Evolutionary conservation across 1,140 invertebrate species (phyloP).

Genomic region (Drosophila saltans): DNA sequence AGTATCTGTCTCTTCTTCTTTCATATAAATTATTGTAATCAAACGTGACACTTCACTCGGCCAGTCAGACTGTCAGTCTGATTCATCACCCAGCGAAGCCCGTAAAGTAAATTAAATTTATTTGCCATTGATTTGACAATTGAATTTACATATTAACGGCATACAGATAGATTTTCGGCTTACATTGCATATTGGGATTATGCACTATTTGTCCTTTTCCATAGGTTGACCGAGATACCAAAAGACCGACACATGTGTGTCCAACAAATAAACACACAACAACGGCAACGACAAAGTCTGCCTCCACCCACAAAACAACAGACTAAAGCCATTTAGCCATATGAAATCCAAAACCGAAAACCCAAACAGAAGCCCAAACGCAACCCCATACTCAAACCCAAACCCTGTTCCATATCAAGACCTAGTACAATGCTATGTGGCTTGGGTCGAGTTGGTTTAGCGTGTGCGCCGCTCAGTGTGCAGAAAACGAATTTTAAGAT

Average conservation of each 20-base stretch:
- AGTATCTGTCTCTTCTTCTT: background rate
- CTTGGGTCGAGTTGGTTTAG: constrained; percentile 7
- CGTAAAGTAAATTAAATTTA: constrained; percentile 50
- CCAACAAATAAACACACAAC: constrained; percentile 44
- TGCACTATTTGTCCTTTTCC: constrained; percentile 11
- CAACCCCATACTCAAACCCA: constrained; percentile 9
- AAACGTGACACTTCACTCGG: constrained; percentile 33
- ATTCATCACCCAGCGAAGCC: constrained; percentile 16
- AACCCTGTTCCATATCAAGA: constrained; percentile 17
- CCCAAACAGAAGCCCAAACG: constrained; percentile 17
- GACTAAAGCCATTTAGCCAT: constrained; percentile 57
- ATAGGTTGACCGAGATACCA: constrained; percentile 6
- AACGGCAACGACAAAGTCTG: constrained; percentile 3
- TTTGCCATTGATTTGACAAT: constrained; percentile 69
- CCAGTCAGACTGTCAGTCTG: constrained; percentile 14
- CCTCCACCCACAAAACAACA: constrained; percentile 20
- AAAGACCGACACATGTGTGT: constrained; percentile 38
- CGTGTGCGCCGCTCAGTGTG: constrained; percentile 45
- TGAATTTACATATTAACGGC: constrained; percentile 69
- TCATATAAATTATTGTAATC: constrained; percentile 43
- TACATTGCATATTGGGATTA: constrained; percentile 31
- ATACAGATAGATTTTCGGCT: constrained; percentile 10
- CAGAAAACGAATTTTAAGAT: constrained; percentile 70
- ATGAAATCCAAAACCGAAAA: constrained; percentile 26
- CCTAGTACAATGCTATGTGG: constrained; percentile 47